Evolutionary conservation across 2,797 vertebrate genomes (phyloP).

Genomic region (Micromesistius poutassou): DNA sequence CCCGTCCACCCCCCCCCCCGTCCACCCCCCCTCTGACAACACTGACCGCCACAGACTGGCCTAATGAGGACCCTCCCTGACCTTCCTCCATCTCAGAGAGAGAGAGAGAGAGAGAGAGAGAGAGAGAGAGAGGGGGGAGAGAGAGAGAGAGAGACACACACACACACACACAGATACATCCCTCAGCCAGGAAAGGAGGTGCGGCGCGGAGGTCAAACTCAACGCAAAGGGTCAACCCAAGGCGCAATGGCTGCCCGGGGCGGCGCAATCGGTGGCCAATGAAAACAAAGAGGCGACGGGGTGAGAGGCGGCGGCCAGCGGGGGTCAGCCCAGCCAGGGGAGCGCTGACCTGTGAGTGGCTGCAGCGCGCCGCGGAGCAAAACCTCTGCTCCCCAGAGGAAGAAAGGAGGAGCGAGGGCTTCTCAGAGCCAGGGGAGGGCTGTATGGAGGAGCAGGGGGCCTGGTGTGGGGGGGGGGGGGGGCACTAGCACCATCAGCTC

Average conservation of each 20-base stretch:
- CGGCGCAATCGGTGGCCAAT: not conserved
- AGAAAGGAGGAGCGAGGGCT: not conserved
- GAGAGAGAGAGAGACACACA: not conserved
- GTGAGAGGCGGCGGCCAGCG: not conserved
- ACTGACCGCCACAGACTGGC: conserved; percentile 67
- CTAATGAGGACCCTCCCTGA: conserved; percentile 69
- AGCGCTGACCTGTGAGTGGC: not conserved
- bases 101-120: not conserved
- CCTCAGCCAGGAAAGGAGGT: not conserved
- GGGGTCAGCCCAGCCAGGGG: not conserved
- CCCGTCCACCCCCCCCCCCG: conserved; percentile 29
- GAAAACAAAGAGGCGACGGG: not conserved
- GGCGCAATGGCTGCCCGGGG: not conserved
- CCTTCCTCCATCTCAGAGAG: conserved; percentile 55
- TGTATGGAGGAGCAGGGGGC: not conserved
- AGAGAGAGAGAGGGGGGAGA: not conserved
- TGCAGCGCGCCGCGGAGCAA: not conserved
- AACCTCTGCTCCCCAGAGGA: not conserved
- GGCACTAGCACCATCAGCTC: conserved; percentile 43
- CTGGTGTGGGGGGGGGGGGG: not conserved
- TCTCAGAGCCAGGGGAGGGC: not conserved
- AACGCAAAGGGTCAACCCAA: not conserved
- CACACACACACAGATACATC: too few species aligned
- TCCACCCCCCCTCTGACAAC: conserved; percentile 67
- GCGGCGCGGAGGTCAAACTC: not conserved